Conservation (phyloP, 2,113 vertebrate species). For the Menura novaehollandiae region DNA sequence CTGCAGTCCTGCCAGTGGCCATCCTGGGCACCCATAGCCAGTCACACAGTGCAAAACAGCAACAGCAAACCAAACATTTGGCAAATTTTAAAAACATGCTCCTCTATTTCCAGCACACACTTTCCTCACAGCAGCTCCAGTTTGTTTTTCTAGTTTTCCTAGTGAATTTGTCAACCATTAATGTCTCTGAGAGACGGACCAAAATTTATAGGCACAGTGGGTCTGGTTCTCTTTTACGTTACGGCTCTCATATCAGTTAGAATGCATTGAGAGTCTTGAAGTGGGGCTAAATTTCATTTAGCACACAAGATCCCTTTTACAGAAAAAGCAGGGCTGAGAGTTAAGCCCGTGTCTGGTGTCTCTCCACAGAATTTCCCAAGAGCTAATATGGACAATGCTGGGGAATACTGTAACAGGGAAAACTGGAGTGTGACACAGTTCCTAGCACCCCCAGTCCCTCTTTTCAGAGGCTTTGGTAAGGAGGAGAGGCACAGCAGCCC, state of each 20-base stretch:
- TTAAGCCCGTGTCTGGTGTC: rapidly evolving
- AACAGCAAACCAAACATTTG: not conserved
- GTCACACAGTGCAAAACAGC: not conserved
- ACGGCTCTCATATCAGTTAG: not conserved
- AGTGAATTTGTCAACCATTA: not conserved
- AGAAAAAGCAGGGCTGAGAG: not conserved
- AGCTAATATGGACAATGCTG: not conserved
- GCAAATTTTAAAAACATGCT: not conserved
- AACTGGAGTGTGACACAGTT: not conserved
- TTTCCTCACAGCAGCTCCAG: not conserved
- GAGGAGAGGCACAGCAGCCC: not conserved
- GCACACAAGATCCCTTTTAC: not conserved
- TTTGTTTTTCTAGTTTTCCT: not conserved
- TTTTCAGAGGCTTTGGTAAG: not conserved
- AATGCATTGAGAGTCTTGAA: not conserved
- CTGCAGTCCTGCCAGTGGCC: rapidly evolving
- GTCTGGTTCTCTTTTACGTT: not conserved
- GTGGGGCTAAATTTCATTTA: not conserved
- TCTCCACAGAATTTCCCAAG: not conserved
- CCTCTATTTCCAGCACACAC: not conserved
- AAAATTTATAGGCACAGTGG: not conserved
- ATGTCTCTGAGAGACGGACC: not conserved
- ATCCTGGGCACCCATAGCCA: rapidly evolving
- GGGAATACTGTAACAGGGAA: not conserved
- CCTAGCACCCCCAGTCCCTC: not conserved